Percentiles rank a stretch among this genome's conserved stretches.
phyloP scores from a whole-genome alignment of 2,797 vertebrate genomes.

The Gallinago solitaria region DNA sequence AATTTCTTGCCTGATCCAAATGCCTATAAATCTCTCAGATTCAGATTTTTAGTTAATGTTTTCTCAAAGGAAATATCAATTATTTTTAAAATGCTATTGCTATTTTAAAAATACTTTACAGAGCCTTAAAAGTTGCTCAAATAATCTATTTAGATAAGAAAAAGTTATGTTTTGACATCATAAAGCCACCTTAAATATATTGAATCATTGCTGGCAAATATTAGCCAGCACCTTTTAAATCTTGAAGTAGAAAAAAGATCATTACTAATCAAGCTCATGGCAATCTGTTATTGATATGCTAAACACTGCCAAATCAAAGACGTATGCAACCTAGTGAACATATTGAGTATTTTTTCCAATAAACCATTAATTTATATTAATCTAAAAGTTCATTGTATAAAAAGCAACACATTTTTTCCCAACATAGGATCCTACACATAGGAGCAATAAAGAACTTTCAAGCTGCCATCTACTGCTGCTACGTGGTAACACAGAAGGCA shows the following conservation, averaged over 20 bases:
- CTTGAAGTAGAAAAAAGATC: neutral
- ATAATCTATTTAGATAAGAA: no score
- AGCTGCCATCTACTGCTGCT: constrained; percentile 37
- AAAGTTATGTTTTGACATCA: neutral
- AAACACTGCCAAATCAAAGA: neutral
- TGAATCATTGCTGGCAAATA: neutral
- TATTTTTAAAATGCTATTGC: neutral
- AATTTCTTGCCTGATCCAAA: neutral
- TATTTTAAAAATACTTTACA: neutral
- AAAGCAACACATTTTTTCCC: neutral
- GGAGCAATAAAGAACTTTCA: neutral
- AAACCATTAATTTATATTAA: neutral
- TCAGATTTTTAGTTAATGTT: neutral
- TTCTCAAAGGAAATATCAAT: neutral
- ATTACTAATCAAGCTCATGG: neutral
- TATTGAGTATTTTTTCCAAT: neutral
- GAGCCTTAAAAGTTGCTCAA: neutral
- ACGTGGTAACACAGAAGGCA: neutral
- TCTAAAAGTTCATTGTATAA: neutral
- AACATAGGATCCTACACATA: neutral
- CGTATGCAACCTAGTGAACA: neutral
- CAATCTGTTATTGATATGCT: neutral
- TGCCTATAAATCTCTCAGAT: neutral
- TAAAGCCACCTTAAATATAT: neutral
- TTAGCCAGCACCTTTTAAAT: neutral